phyloP scores from a whole-genome alignment of 2,797 vertebrate genomes.

The Sebastes nivosus region DNA sequence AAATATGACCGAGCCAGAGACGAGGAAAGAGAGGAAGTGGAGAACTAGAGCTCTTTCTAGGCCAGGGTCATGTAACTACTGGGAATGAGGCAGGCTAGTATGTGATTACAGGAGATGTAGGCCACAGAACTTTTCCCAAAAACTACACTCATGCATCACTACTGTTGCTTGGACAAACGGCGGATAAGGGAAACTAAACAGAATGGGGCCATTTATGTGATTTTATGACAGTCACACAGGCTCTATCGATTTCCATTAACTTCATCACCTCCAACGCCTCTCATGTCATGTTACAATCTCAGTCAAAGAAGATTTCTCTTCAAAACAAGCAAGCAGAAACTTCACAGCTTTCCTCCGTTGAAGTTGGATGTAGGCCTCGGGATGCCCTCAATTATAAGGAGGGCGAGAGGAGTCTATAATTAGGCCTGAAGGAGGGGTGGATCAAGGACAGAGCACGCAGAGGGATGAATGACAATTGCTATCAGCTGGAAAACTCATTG shows the following conservation, averaged over 20 bases:
- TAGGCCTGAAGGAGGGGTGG: conserved; percentile 71
- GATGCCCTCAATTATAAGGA: conserved; percentile 86
- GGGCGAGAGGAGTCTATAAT: conserved; percentile 80
- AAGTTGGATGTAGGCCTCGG: conserved; percentile 75
- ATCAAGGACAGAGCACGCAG: conserved; percentile 76
- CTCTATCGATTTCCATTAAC: not conserved
- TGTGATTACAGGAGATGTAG: conserved; percentile 61
- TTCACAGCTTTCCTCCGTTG: conserved; percentile 23
- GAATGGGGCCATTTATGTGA: conserved; percentile 30
- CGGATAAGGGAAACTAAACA: conserved; percentile 15
- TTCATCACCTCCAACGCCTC: not conserved
- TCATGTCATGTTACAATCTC: not conserved
- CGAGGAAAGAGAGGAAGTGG: conserved; percentile 30
- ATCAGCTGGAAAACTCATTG: conserved; percentile 65
- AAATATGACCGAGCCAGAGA: conserved; percentile 19
- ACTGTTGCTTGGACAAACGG: not conserved
- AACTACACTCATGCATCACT: conserved; percentile 51
- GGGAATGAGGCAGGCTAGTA: conserved; percentile 40
- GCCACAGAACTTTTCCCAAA: conserved; percentile 59
- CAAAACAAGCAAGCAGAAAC: conserved; percentile 39
- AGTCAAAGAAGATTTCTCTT: not conserved
- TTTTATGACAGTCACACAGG: not conserved
- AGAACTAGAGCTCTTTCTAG: conserved; percentile 71
- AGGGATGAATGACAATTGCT: conserved; percentile 74
- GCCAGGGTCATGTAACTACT: conserved; percentile 67